These are phyloP conservation scores for Coleophora flavipennella DNA, from an alignment of 2,888 invertebrate species.

Conservation along the genomic window DNA sequence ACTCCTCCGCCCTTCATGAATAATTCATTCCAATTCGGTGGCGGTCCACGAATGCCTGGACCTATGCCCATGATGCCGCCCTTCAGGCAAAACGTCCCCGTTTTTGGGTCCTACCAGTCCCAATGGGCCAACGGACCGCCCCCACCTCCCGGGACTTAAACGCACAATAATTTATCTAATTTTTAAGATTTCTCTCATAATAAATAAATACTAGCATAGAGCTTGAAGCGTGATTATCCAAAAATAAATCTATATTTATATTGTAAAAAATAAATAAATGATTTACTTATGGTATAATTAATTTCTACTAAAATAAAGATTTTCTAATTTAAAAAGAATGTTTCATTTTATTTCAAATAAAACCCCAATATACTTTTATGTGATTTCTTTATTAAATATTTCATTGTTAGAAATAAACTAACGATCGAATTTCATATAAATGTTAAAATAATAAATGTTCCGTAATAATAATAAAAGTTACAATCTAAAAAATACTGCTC, in stretches of 20 bases:
- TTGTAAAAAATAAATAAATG: conserved; percentile 42
- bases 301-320: conserved; percentile 4
- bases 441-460: conserved; percentile 61
- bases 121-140: conserved; percentile 45
- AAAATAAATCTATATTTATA: conserved; percentile 66
- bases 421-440: conserved; percentile 68
- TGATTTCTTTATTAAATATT: conserved; percentile 72
- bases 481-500: conserved; percentile 71
- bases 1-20: conserved; percentile 28
- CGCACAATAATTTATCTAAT: conserved; percentile 15
- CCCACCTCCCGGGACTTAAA: conserved; percentile 51
- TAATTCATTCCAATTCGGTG: conserved; percentile 41
- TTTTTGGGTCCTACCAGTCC: conserved; percentile 40
- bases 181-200: conserved; percentile 24
- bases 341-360: conserved; percentile 25
- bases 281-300: conserved; percentile 19
- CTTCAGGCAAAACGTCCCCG: conserved; percentile 31
- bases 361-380: conserved; percentile 46
- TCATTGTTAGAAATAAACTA: conserved; percentile 73
- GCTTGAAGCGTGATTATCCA: conserved; percentile 62
- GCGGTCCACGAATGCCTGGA: conserved; percentile 29
- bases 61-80: conserved; percentile 24
- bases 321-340: not conserved
- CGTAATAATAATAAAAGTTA: conserved; percentile 56
- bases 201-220: conserved; percentile 22